Evolutionary conservation across 2,797 vertebrate species (phyloP).

Genomic region (Choloepus didactylus): DNA sequence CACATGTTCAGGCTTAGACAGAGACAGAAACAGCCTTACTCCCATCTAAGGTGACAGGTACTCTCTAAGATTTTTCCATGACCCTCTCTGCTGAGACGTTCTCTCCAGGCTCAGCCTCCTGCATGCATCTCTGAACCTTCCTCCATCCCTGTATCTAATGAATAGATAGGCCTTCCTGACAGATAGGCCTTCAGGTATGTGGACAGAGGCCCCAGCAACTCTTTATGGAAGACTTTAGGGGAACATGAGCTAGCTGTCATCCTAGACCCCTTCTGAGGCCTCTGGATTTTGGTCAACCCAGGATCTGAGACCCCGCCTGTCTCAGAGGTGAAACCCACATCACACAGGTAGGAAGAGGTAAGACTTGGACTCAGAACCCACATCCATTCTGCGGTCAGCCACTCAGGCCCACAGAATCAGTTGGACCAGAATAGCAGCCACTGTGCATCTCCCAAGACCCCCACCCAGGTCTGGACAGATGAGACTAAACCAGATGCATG

Average conservation of each 20-base stretch:
- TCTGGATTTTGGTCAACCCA: neutral
- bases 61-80: neutral
- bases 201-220: neutral
- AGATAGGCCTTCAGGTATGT: neutral
- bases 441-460: neutral
- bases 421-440: neutral
- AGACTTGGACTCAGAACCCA: neutral
- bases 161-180: neutral
- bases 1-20: neutral
- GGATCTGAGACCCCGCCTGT: neutral
- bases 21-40: neutral
- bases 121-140: neutral
- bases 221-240: neutral
- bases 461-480: neutral
- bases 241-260: neutral
- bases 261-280: neutral
- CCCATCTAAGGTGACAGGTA: too few species aligned
- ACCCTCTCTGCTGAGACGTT: neutral
- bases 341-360: too few species aligned
- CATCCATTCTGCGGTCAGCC: neutral
- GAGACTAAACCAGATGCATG: neutral
- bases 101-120: neutral
- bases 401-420: too few species aligned
- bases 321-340: neutral
- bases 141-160: neutral